Evolutionary conservation across 2,797 vertebrate species (phyloP).

Genomic region (Prunella strophiata): DNA sequence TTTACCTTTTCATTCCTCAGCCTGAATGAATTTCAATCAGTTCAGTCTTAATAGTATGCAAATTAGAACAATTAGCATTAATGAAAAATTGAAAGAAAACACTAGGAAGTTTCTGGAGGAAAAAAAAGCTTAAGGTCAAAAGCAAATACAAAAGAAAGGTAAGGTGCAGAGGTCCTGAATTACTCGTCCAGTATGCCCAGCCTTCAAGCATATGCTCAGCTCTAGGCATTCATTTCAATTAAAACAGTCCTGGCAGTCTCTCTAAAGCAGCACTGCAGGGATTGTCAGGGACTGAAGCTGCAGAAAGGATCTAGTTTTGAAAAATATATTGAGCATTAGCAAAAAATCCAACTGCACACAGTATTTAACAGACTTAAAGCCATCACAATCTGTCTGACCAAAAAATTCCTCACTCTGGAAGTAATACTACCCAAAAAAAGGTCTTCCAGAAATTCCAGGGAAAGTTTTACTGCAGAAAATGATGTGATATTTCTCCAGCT

Average conservation of each 20-base stretch:
- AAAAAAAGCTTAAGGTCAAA: background rate
- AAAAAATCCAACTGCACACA: background rate
- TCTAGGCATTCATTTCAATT: background rate
- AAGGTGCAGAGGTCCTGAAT: background rate
- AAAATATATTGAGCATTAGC: background rate
- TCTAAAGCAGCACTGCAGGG: background rate
- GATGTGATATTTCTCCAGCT: background rate
- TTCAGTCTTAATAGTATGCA: conserved; percentile 29
- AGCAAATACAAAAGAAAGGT: conserved; percentile 10
- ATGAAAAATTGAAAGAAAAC: conserved; percentile 37
- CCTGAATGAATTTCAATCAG: conserved; percentile 32
- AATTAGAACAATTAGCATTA: conserved; percentile 45
- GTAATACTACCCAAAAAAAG: background rate
- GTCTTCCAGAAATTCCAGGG: background rate
- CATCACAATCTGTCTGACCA: background rate
- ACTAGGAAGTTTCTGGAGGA: background rate
- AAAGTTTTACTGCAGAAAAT: conserved; percentile 17
- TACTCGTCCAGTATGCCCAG: background rate
- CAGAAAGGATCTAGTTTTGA: conserved; percentile 15
- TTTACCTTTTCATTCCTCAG: background rate
- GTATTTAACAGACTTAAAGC: background rate
- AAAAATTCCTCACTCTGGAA: conserved; percentile 10
- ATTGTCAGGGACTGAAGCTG: background rate
- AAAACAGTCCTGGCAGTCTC: background rate
- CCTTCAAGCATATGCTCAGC: background rate